These are phyloP conservation scores for Eleutherodactylus coqui DNA, from an alignment of 2,797 vertebrate genomes.

Conservation along the genomic window DNA sequence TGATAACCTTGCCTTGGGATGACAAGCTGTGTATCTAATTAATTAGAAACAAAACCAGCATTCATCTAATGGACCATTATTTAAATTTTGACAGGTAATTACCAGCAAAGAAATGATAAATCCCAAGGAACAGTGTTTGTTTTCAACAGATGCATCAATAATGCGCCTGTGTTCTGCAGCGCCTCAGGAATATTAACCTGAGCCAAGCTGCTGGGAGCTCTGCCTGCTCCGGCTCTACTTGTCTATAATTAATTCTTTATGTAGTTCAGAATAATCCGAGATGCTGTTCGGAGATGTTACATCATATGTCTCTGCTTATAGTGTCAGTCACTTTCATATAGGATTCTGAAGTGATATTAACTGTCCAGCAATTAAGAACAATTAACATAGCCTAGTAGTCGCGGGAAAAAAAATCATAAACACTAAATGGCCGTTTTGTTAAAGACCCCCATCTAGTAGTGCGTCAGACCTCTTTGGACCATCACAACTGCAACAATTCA, in stretches of 20 bases:
- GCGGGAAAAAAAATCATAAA: not conserved
- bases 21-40: constrained; percentile 71
- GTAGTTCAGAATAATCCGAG: constrained; percentile 44
- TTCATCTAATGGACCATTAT: constrained; percentile 69
- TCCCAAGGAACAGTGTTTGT: constrained; percentile 68
- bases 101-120: constrained; percentile 67
- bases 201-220: constrained; percentile 48
- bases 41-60: constrained; percentile 64
- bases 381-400: not conserved
- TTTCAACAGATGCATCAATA: constrained; percentile 66
- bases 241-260: constrained; percentile 57
- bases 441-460: too few relatives aligned
- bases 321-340: not conserved
- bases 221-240: constrained; percentile 23
- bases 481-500: too few relatives aligned
- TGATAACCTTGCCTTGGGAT: constrained; percentile 69
- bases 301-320: not conserved
- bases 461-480: too few relatives aligned
- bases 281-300: constrained; percentile 7
- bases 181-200: constrained; percentile 62
- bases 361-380: not conserved
- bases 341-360: not conserved
- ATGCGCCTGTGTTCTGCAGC: constrained; percentile 51
- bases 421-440: too few relatives aligned
- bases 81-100: constrained; percentile 71